Percentiles rank a stretch among this genome's conserved stretches.
Conservation (phyloP, 2,888 invertebrate species). For the Lithophane semibrunnea region DNA sequence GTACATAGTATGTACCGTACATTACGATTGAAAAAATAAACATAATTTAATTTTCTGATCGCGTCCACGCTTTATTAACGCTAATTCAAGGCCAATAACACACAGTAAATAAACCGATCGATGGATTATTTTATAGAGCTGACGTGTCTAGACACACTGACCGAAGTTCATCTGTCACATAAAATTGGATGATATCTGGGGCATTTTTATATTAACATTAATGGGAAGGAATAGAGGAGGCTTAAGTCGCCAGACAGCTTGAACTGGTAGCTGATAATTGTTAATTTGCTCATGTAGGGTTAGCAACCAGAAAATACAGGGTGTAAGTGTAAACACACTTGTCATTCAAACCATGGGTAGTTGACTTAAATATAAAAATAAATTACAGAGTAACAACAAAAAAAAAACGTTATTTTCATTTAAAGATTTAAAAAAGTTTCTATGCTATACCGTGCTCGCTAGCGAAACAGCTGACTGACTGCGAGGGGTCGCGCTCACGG, state of each 20-base stretch:
- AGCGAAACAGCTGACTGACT: too few relatives aligned
- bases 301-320: too few relatives aligned
- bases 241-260: background rate
- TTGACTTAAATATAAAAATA: too few relatives aligned
- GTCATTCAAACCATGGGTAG: too few relatives aligned
- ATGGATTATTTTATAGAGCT: conserved; percentile 51
- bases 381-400: too few relatives aligned
- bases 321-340: too few relatives aligned
- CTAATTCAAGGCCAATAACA: conserved; percentile 56
- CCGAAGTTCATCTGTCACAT: conserved; percentile 37
- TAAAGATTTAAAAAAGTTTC: too few relatives aligned
- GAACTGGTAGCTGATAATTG: background rate
- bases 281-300: background rate
- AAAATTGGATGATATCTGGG: conserved; percentile 38
- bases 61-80: conserved; percentile 37
- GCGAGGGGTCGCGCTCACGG: too few relatives aligned
- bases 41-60: conserved; percentile 48
- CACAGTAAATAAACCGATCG: conserved; percentile 43
- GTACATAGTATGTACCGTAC: conserved; percentile 2
- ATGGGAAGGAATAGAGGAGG: background rate
- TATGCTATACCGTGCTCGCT: too few relatives aligned
- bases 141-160: conserved; percentile 55
- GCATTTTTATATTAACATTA: conserved; percentile 14
- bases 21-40: conserved; percentile 30
- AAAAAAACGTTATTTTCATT: too few relatives aligned